phyloP scores from a whole-genome alignment of 2,888 invertebrate species.

The Scrobipalpa atriplicella region DNA sequence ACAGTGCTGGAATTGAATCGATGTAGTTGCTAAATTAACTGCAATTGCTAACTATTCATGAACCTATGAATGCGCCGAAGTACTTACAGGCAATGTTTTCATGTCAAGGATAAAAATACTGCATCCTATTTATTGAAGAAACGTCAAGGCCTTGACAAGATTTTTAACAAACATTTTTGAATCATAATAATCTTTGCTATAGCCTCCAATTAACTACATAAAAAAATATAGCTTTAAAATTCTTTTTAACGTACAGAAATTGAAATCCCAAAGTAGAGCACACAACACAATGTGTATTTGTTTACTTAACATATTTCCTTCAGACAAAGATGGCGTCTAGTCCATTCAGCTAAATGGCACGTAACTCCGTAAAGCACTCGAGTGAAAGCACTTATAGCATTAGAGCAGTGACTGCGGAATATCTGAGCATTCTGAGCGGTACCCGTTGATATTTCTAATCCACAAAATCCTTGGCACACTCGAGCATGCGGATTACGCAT shows the following conservation, averaged over 20 bases:
- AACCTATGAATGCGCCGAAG: neutral
- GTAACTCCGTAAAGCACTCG: constrained; percentile 20
- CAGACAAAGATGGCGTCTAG: constrained; percentile 15
- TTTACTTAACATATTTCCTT: constrained; percentile 3
- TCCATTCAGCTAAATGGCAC: constrained; percentile 19
- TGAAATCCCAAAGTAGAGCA: too few species aligned
- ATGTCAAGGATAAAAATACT: neutral
- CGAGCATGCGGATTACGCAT: constrained; percentile 59
- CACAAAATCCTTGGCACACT: constrained; percentile 66
- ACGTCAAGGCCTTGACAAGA: too few species aligned
- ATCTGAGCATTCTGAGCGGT: constrained; percentile 41
- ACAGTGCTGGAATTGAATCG: neutral
- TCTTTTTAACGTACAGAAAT: too few species aligned
- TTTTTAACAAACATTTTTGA: too few species aligned
- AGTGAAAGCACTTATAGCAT: constrained; percentile 22
- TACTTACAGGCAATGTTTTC: neutral
- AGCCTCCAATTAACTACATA: too few species aligned
- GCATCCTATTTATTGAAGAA: too few species aligned
- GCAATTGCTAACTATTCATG: neutral
- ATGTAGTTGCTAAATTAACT: neutral
- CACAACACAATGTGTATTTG: neutral
- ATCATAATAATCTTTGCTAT: too few species aligned
- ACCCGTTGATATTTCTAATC: constrained; percentile 62
- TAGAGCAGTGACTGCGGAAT: constrained; percentile 24
- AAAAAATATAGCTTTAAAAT: too few species aligned